Evolutionary conservation across 2,888 invertebrate species (phyloP), one percentile per base, ranked within the genome.

Genomic region (Petrophora chlorosata): DNA sequence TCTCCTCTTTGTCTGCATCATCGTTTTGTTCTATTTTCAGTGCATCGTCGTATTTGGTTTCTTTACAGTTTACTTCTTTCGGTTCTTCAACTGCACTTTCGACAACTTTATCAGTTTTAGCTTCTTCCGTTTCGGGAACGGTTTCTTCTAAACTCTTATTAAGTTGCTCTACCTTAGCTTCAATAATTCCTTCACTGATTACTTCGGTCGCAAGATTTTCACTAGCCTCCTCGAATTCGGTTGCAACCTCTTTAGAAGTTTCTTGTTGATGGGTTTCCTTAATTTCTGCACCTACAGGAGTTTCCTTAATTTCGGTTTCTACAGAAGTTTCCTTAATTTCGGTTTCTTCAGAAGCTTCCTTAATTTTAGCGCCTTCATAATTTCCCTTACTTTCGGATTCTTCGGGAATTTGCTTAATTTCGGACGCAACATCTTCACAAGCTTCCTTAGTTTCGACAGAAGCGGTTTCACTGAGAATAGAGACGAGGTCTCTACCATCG

Each of bases 401-500:
- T 25, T 25, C 25, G 10, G 16, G 7, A 17, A 8, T 13, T 34
- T 34, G 8, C 13, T 10, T 19, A 32, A 14, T 9, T 16, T 30
- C 29, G 36, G 41, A 33, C 44, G 48, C 22, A 13, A 22, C 44
- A 19, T 56, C 39, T 29, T 35, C 36, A 26, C 39, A 16, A 29
- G 57, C 42, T 7, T 42, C 36, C 2, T 49, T 3, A 2, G 28
- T 3, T 5, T 8, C 26, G 32, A 43, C 53, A 2, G 9, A n/a
- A 16, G 25, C 28, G 3, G 65, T 56, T 13, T 51, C 48, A 35
- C 48, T 59, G 16, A 79, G 57, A 12, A 69, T 60, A 23, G 69
- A 65, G 49, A 70, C 61, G 19, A 85, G 63, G 50, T 89, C 88
- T 64, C 90, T 88, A 3, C 91, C 92, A 42, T 94, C 82, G 0